Percentiles rank a stretch among this genome's conserved stretches.
Conservation (phyloP, 2,888 invertebrate genomes). For the Meiosimyza platycephala region DNA sequence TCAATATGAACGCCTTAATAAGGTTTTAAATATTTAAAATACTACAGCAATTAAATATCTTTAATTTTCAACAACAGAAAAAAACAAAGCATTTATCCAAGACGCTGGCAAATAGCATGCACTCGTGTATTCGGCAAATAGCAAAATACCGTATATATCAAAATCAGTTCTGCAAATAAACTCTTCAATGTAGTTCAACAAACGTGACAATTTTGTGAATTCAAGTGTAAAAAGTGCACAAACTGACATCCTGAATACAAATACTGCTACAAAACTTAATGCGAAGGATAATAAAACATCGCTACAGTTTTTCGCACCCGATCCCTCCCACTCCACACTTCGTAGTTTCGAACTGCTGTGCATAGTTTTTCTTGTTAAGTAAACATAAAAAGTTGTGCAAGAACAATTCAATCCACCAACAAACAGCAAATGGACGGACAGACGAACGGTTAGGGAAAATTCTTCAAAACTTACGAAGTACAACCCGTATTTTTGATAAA, state of each 20-base stretch:
- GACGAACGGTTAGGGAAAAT: neutral
- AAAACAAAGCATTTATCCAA: too few species aligned
- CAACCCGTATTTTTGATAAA: slow-evolving; percentile 26
- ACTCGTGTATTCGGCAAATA: too few species aligned
- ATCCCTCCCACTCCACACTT: slow-evolving; percentile 48
- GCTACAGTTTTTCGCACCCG: neutral
- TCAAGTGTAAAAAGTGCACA: slow-evolving; percentile 52
- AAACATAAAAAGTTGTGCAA: slow-evolving; percentile 22
- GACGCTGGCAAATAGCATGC: too few species aligned
- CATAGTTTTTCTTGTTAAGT: slow-evolving; percentile 14
- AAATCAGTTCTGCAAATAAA: slow-evolving; percentile 65
- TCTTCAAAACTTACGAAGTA: slow-evolving; percentile 14
- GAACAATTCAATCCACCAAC: slow-evolving; percentile 13
- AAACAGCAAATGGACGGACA: neutral
- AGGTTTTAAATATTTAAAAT: too few species aligned
- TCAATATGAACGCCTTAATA: too few species aligned
- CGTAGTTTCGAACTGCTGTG: neutral
- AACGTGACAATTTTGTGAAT: slow-evolving; percentile 65
- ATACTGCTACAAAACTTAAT: slow-evolving; percentile 26
- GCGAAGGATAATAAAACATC: slow-evolving; percentile 27
- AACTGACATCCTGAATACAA: slow-evolving; percentile 34
- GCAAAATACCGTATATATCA: slow-evolving; percentile 49
- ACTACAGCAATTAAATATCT: too few species aligned
- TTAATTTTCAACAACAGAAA: too few species aligned
- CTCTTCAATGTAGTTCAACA: slow-evolving; percentile 57